A percentile compares a stretch with the other conserved stretches of the same genome.
phyloP scores from a whole-genome alignment of 2,888 invertebrate species.

The Argyra leucocephala region DNA sequence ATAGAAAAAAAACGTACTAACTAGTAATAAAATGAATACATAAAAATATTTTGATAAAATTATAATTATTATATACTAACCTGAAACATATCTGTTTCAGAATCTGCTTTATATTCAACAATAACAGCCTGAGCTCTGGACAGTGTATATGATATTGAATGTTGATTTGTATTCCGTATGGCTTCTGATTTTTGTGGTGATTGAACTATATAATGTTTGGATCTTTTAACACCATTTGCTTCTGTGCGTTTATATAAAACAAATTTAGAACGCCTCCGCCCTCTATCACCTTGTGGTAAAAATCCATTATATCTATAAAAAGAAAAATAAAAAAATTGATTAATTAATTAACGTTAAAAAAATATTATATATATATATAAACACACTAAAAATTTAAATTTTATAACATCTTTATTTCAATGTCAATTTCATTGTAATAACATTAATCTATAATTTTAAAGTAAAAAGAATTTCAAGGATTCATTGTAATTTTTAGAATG shows the following conservation, averaged over 20 bases:
- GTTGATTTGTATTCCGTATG: slow-evolving; percentile 85
- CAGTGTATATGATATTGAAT: slow-evolving; percentile 94
- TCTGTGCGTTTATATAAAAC: slow-evolving; percentile 73
- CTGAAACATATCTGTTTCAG: slow-evolving; percentile 99
- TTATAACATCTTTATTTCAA: too few species aligned
- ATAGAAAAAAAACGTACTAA: too few species aligned
- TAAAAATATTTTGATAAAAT: too few species aligned
- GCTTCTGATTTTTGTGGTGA: slow-evolving; percentile 92
- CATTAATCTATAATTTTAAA: too few species aligned
- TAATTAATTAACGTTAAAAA: too few species aligned
- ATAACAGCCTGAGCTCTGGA: slow-evolving; percentile 94
- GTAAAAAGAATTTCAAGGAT: too few species aligned
- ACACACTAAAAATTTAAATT: too few species aligned
- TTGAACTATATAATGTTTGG: slow-evolving; percentile 91
- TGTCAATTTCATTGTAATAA: too few species aligned
- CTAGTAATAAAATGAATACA: too few species aligned
- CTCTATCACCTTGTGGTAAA: slow-evolving; percentile 85
- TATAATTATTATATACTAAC: slow-evolving; percentile 46
- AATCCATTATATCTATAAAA: slow-evolving; percentile 81
- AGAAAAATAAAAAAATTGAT: slow-evolving; percentile 18
- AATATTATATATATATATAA: too few species aligned
- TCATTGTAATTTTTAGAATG: too few species aligned
- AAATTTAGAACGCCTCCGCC: slow-evolving; percentile 89
- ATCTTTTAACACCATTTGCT: slow-evolving; percentile 87
- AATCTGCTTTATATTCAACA: slow-evolving; percentile 93